A percentile compares a stretch with the other conserved stretches of the same genome.
Conservation (phyloP, 2,113 vertebrate species). For the Lasiurus borealis region DNA sequence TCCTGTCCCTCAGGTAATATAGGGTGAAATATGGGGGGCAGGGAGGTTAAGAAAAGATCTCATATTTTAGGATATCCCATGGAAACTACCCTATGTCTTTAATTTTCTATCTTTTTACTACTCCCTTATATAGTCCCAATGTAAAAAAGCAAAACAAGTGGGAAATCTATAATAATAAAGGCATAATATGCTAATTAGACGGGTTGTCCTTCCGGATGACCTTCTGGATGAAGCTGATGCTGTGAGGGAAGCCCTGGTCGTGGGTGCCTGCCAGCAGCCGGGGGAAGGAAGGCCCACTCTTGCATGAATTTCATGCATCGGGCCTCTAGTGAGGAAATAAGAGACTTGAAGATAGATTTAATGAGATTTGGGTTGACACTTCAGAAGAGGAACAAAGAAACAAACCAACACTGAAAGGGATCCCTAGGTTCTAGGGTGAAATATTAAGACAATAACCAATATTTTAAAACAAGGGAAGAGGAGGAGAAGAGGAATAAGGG, state of each 20-base stretch:
- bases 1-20: neutral
- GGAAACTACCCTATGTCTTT: neutral
- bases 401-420: neutral
- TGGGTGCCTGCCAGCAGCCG: too few relatives aligned
- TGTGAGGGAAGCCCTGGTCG: too few relatives aligned
- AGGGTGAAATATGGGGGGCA: neutral
- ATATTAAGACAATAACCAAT: neutral
- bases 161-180: neutral
- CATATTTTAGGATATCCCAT: neutral
- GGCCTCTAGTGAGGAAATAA: neutral
- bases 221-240: rapidly evolving
- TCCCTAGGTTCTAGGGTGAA: neutral
- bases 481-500: neutral
- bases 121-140: neutral
- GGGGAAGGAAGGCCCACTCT: too few relatives aligned
- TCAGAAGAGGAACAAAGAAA: slow-evolving; percentile 14
- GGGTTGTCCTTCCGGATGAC: too few relatives aligned
- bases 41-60: neutral
- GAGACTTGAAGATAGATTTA: neutral
- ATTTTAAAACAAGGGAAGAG: neutral
- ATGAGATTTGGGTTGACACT: neutral
- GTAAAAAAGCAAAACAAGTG: neutral
- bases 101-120: neutral
- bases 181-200: too few relatives aligned
- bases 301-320: too few relatives aligned